Conservation (phyloP, 2,797 vertebrate genomes). For the Allobates femoralis region DNA sequence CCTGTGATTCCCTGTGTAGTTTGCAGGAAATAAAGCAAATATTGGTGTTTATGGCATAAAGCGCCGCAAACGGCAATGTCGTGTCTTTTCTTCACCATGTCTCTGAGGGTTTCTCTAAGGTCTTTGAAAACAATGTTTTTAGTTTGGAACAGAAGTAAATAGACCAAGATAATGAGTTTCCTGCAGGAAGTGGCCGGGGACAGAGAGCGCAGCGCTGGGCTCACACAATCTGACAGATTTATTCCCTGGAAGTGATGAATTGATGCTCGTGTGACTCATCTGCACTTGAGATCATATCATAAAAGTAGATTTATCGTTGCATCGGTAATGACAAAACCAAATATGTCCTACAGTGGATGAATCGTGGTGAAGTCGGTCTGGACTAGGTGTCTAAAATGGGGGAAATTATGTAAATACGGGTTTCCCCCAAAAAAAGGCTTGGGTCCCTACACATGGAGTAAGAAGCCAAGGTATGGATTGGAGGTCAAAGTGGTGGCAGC, state of each 20-base stretch:
- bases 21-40: background rate
- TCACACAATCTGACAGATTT: slow-evolving; percentile 28
- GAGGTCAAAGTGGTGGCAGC: background rate
- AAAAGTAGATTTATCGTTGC: slow-evolving; percentile 14
- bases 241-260: slow-evolving; percentile 53
- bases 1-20: background rate
- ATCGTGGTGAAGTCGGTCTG: background rate
- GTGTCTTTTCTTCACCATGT: background rate
- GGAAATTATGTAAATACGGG: background rate
- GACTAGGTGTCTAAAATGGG: background rate
- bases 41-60: background rate
- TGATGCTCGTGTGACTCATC: slow-evolving; percentile 11
- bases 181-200: slow-evolving; percentile 39
- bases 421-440: background rate
- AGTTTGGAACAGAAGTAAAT: slow-evolving; percentile 28
- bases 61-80: no score
- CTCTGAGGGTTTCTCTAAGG: background rate
- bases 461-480: background rate
- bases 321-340: background rate
- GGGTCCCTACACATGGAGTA: background rate
- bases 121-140: slow-evolving; percentile 15
- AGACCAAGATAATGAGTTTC: slow-evolving; percentile 51
- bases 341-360: background rate
- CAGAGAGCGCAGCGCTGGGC: background rate
- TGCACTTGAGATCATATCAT: background rate